Evolutionary conservation across 2,797 vertebrate genomes (phyloP).

Genomic region (Platyrinchus mystaceus): DNA sequence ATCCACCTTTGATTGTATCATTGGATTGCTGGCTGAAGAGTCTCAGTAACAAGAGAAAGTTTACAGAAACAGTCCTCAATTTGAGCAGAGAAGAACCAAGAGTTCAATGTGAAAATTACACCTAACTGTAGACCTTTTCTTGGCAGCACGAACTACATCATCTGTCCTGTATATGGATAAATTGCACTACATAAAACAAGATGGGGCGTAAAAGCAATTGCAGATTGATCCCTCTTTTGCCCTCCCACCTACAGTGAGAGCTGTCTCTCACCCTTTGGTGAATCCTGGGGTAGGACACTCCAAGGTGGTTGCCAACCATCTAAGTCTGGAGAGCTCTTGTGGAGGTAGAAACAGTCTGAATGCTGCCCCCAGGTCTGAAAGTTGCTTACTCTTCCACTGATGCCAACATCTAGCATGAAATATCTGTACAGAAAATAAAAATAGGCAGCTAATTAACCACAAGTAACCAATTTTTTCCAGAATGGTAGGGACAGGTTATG

Average conservation of each 20-base stretch:
- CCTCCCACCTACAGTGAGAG: rapidly evolving
- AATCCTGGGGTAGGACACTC: background rate
- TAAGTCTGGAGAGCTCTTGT: background rate
- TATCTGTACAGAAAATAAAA: background rate
- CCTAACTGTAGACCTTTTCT: background rate
- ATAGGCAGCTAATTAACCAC: background rate
- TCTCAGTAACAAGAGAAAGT: background rate
- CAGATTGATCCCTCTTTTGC: background rate
- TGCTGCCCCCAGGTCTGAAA: background rate
- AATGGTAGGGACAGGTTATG: background rate
- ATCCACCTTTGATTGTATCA: background rate
- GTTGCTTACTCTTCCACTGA: background rate
- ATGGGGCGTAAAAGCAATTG: background rate
- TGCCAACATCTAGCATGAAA: background rate
- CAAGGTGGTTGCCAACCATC: background rate
- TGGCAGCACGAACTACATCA: background rate
- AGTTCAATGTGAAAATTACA: background rate
- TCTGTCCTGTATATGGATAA: background rate
- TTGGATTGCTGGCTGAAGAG: background rate
- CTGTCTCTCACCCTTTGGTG: background rate
- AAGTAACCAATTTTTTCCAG: background rate
- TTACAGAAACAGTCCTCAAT: background rate
- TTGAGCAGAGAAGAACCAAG: background rate
- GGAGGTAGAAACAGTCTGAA: background rate
- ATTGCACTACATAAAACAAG: background rate